Conservation (phyloP, 2,888 invertebrate genomes). For the Tanypteryx hageni region DNA sequence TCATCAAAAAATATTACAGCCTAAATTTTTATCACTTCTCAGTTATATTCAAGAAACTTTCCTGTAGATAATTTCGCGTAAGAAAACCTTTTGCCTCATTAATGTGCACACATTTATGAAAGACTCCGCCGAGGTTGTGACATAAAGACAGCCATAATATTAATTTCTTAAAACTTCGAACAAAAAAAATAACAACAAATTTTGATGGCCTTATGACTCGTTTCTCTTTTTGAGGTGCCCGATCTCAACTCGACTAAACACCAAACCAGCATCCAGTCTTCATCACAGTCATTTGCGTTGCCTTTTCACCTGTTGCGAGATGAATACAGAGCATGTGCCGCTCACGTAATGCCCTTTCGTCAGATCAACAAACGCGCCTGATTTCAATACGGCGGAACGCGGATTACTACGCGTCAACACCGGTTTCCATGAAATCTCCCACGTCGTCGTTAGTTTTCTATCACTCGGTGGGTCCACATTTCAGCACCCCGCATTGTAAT, state of each 20-base stretch:
- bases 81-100: no score
- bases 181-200: background rate
- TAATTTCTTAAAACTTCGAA: no score
- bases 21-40: no score
- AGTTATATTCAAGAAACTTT: no score
- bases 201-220: background rate
- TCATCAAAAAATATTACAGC: no score
- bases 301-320: constrained; percentile 16
- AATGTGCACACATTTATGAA: no score
- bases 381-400: background rate
- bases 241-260: background rate
- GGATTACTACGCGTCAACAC: background rate
- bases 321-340: background rate
- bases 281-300: constrained; percentile 12
- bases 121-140: no score
- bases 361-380: constrained; percentile 6
- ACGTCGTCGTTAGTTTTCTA: background rate
- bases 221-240: background rate
- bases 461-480: background rate
- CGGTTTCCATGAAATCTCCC: background rate
- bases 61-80: no score
- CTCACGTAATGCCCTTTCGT: constrained; percentile 6
- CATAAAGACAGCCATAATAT: no score
- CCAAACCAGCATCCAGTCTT: background rate
- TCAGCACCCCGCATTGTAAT: background rate